These are phyloP conservation scores for Jaculus jaculus DNA, from an alignment of 2,113 vertebrate genomes.

Conservation along the genomic window DNA sequence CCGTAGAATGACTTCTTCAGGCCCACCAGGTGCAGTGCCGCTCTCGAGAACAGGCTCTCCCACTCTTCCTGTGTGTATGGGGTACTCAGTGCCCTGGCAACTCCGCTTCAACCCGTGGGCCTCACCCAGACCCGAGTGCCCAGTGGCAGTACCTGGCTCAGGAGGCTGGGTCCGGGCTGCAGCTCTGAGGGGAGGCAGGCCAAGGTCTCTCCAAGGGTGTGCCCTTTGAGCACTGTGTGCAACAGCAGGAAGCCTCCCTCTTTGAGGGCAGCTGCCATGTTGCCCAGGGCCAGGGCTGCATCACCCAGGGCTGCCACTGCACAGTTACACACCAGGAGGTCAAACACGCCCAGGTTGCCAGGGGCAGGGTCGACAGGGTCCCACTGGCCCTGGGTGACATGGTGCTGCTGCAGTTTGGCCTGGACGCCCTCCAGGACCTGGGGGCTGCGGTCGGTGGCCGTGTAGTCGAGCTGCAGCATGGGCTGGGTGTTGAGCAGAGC, in stretches of 20 bases:
- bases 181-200: conserved; percentile 87
- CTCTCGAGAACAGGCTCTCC: conserved; percentile 87
- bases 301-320: conserved; percentile 78
- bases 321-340: conserved; percentile 92
- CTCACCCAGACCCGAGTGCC: background rate
- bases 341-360: conserved; percentile 80
- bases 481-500: conserved; percentile 90
- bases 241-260: conserved; percentile 93
- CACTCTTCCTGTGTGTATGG: conserved; percentile 88
- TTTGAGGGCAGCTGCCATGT: conserved; percentile 89
- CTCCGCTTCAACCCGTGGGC: fast-evolving
- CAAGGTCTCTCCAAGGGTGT: conserved; percentile 90
- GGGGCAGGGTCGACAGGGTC: conserved; percentile 86
- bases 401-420: conserved; percentile 83
- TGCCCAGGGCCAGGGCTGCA: conserved; percentile 80
- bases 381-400: conserved; percentile 86
- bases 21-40: conserved; percentile 86
- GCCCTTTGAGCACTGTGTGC: conserved; percentile 91
- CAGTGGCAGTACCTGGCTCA: conserved; percentile 88
- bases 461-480: conserved; percentile 90
- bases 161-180: conserved; percentile 80
- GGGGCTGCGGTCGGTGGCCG: conserved; percentile 84
- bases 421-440: conserved; percentile 84
- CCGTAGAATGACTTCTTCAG: conserved; percentile 93
- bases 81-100: fast-evolving